Evolutionary conservation across 2,113 vertebrate species (phyloP), one percentile per base, ranked within the genome.

Genomic region (Sisor rabdophorus): DNA sequence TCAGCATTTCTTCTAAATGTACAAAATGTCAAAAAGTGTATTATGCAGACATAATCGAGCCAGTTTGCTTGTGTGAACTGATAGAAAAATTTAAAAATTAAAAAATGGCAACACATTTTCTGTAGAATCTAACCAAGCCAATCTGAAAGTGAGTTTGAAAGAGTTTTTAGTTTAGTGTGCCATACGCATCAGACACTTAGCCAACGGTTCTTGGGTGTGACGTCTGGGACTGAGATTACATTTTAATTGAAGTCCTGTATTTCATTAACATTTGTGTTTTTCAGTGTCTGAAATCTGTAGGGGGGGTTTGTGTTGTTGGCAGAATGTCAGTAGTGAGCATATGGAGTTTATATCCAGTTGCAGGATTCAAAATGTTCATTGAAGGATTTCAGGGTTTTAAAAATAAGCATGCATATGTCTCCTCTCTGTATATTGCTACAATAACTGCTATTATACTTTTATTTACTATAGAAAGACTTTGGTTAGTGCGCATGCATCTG

Each of bases 321-420:
- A 24, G 40, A 28, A 28, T 50, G n/a, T 22, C 24, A 30, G 47
- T 24, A 67, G 40, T 24, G 64, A 68, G 22, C 22, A 52, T 28
- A 52, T 19, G 24, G 65, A 47, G 22, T 47, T 20, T 56, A 19
- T 26, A 17, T 58, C 40, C 65, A 36, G 40, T n/a, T 58, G 52
- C n/a, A 22, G 22, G 26, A n/a, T 55, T 56, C 56, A 24, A 44
- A 59, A 58, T 79, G 50, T 68, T 48, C 16, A 68, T 75, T 72
- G 64, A 75, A 55, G 52, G 65, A 19, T 71, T 65, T 65, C 24
- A 30, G 65, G 73, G 20, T 2, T 28, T 80, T 65, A 44, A 64
- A 32, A 48, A 47, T 2, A 48, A 26, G n/a, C 64, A 69, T 69
- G 65, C 48, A 28, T 30, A 52, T 69, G 11, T 67, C 26, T 26